Base-by-base conservation (phyloP, 1,140 invertebrate genomes). In the Drosophila athabasca region DNA sequence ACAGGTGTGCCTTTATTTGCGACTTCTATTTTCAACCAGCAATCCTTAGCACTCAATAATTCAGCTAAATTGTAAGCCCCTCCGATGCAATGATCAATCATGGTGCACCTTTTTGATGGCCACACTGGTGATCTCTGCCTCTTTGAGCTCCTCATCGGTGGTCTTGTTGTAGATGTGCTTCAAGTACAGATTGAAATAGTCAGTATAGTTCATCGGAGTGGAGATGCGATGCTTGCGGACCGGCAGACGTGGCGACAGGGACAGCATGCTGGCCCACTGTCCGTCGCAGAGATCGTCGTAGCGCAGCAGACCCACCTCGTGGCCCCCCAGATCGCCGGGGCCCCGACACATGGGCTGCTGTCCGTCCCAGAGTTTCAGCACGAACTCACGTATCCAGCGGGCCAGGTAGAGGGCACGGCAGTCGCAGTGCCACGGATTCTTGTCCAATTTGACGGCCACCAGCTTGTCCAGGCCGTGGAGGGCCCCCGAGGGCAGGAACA, bases 401-500 rank as follows among this genome's bases (percentile, higher is more conserved):
- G 95, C 93, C 55, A 97, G 93, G 87, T 97, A 97, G 0, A 96
- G 92, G 6, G 95, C 94, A 44, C 94, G 94, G 80, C 96, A 97
- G 84, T 97, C 96, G 76, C 96, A 97, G 80, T 97, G 95, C 96
- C 96, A 97, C 0, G 96, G 96, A 92, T 97, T 97, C 72, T 95
- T 95, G 1, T 94, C 95, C 17, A 97, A 91, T 88, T 96, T 96
- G 0, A 97, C 93, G 53, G 95, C 94, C 3, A 94, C 92, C 45
- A 97, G 92, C 39, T 94, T 93, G 0, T 93, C 92, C 51, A 96
- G 92, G 17, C 93, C 93, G 73, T 96, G 95, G 22, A 97, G 91
- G 1, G 94, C 93, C 15, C 95, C 94, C 6, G 94, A 93, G 3
- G 96, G 95, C 31, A 97, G 88, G 62, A 93, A 95, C 35, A 95